Evolutionary conservation across 37 sponge, comb jelly and placozoan genomes (phyloP).

Genomic region (Bolinopsis microptera): DNA sequence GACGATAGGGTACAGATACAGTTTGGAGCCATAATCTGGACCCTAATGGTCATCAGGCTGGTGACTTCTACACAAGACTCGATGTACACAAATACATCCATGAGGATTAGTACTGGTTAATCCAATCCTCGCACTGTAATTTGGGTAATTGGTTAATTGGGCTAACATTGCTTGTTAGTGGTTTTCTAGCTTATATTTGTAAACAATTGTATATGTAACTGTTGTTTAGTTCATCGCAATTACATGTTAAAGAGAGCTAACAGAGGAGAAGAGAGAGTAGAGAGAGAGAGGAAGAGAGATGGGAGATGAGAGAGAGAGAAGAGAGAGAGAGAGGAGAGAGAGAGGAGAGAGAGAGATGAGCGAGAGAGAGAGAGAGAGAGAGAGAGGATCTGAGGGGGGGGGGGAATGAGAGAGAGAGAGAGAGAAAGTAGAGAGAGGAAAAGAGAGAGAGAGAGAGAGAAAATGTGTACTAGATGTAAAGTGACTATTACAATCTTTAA

Average conservation of each 20-base stretch:
- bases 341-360: not conserved
- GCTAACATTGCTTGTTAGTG: not conserved
- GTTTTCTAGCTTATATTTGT: too few species aligned
- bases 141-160: too few species aligned
- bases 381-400: not conserved
- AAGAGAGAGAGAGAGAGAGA: not conserved
- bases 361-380: not conserved
- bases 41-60: constrained; percentile 51
- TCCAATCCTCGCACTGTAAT: not conserved
- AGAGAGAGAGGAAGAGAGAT: not conserved
- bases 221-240: too few species aligned
- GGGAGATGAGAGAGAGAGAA: too few species aligned
- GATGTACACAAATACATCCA: constrained; percentile 41
- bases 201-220: too few species aligned
- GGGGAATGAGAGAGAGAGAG: not conserved
- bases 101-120: constrained; percentile 48
- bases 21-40: constrained; percentile 33
- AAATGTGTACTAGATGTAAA: too few species aligned
- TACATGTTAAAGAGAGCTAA: too few species aligned
- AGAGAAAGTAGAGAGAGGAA: too few species aligned
- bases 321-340: too few species aligned
- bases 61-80: constrained; percentile 31
- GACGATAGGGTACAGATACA: constrained; percentile 60
- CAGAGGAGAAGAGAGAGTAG: not conserved
- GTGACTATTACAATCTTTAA: too few species aligned